These are phyloP conservation scores for Drosophila flavopinicola DNA, from an alignment of 2,888 invertebrate genomes.

Conservation along the genomic window DNA sequence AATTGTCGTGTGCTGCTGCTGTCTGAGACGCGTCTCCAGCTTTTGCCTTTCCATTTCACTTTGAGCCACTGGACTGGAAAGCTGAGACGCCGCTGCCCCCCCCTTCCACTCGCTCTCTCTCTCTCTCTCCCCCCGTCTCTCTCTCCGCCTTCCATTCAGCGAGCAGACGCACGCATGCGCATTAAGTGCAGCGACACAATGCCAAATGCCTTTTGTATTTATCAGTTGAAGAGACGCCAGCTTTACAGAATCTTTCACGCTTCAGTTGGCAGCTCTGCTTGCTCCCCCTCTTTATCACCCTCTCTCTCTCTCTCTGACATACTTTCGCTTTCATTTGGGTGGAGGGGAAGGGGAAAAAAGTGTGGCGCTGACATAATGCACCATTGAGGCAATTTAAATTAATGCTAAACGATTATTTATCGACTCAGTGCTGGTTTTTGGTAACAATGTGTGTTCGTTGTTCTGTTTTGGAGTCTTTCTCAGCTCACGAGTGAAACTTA, in stretches of 20 bases:
- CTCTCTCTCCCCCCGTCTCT: not conserved
- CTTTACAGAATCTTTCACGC: constrained; percentile 55
- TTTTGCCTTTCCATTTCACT: constrained; percentile 60
- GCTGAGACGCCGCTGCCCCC: constrained; percentile 24
- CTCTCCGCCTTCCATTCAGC: not conserved
- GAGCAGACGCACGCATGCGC: constrained; percentile 44
- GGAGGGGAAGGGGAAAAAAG: too few species aligned
- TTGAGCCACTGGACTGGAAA: constrained; percentile 61
- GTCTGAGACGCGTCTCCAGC: constrained; percentile 24
- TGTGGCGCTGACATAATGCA: constrained; percentile 68
- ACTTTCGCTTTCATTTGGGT: constrained; percentile 77
- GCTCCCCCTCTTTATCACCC: not conserved
- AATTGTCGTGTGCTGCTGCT: constrained; percentile 43
- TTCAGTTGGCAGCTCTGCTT: constrained; percentile 23
- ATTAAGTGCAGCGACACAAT: constrained; percentile 55
- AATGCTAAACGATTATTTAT: constrained; percentile 76
- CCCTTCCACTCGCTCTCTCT: not conserved
- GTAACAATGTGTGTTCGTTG: constrained; percentile 43
- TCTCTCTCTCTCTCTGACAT: constrained; percentile 47
- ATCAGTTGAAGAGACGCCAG: constrained; percentile 27
- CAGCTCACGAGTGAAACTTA: constrained; percentile 46
- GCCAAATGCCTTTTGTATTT: constrained; percentile 51
- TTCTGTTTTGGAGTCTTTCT: constrained; percentile 10
- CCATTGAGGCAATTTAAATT: constrained; percentile 57
- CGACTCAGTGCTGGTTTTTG: constrained; percentile 28